These are phyloP conservation scores for Lordiphosa fenestrarum DNA, from an alignment of 2,888 invertebrate genomes.

Conservation along the genomic window DNA sequence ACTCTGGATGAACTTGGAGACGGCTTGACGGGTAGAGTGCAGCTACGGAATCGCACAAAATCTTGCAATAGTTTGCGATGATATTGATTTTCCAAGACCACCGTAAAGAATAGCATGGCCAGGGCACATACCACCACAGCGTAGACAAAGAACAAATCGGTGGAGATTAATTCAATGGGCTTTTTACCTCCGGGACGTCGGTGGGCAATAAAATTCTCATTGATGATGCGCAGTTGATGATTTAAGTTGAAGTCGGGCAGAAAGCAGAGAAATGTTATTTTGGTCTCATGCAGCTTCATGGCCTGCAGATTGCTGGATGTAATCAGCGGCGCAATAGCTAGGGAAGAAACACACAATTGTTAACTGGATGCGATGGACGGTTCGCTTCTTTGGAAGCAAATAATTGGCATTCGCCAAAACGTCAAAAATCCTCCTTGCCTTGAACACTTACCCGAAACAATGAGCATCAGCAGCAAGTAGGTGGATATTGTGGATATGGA, in stretches of 20 bases:
- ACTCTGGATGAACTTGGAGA: not conserved
- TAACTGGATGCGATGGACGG: not conserved
- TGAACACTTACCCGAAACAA: slow-evolving; percentile 76
- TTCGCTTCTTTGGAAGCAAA: too few species aligned
- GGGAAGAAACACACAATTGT: slow-evolving; percentile 1
- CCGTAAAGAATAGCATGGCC: slow-evolving; percentile 62
- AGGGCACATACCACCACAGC: slow-evolving; percentile 36
- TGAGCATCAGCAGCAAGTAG: slow-evolving; percentile 77
- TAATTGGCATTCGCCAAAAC: too few species aligned
- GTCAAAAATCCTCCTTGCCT: too few species aligned
- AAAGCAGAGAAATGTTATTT: slow-evolving; percentile 69
- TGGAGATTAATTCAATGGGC: not conserved
- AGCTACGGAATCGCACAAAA: slow-evolving; percentile 1
- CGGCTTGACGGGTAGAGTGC: too few species aligned
- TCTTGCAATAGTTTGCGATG: slow-evolving; percentile 42
- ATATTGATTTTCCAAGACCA: slow-evolving; percentile 66
- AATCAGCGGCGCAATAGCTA: slow-evolving; percentile 76
- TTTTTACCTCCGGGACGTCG: slow-evolving; percentile 42
- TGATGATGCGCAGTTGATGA: slow-evolving; percentile 78
- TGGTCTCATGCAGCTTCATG: slow-evolving; percentile 65
- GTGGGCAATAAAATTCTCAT: slow-evolving; percentile 73
- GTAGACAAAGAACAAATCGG: slow-evolving; percentile 56
- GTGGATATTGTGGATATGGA: slow-evolving; percentile 78
- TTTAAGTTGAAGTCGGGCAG: slow-evolving; percentile 79
- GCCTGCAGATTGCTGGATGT: slow-evolving; percentile 71